These are phyloP conservation scores for Ylistrum balloti DNA, from an alignment of 1,140 invertebrate species.

Conservation along the genomic window DNA sequence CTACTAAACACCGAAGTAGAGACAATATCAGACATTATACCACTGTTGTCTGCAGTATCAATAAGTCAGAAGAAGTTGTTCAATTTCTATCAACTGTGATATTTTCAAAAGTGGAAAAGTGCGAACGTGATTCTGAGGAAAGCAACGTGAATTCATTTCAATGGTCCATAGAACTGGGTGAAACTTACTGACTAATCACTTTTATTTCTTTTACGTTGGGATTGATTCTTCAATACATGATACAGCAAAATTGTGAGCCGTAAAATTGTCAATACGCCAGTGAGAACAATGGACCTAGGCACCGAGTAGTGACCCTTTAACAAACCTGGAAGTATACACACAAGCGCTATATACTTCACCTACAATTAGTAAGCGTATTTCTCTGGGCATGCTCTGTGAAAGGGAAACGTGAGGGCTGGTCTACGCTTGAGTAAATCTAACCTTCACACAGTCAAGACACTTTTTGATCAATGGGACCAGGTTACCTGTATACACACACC, in stretches of 20 bases:
- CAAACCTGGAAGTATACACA: neutral
- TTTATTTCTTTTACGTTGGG: neutral
- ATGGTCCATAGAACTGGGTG: neutral
- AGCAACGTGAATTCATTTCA: neutral
- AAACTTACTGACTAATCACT: slow-evolving; percentile 29
- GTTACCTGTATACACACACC: slow-evolving; percentile 10
- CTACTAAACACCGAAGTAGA: too few relatives aligned
- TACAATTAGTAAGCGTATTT: slow-evolving; percentile 50
- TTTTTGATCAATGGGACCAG: slow-evolving; percentile 59
- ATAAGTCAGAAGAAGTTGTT: too few relatives aligned
- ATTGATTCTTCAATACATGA: slow-evolving; percentile 1
- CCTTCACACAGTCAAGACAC: slow-evolving; percentile 47
- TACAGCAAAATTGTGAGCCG: slow-evolving; percentile 21
- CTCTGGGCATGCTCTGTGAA: slow-evolving; percentile 58
- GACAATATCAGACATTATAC: too few relatives aligned
- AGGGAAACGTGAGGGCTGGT: slow-evolving; percentile 60
- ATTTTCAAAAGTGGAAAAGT: neutral
- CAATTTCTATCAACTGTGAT: too few relatives aligned
- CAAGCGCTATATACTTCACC: neutral
- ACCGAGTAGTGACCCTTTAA: neutral
- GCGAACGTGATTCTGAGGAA: neutral
- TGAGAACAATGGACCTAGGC: slow-evolving; percentile 26
- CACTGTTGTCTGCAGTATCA: too few relatives aligned
- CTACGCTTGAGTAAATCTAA: slow-evolving; percentile 53
- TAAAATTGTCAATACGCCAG: slow-evolving; percentile 28